Conservation (phyloP, 2,888 invertebrate species). For the Clepsis dumicolana region DNA sequence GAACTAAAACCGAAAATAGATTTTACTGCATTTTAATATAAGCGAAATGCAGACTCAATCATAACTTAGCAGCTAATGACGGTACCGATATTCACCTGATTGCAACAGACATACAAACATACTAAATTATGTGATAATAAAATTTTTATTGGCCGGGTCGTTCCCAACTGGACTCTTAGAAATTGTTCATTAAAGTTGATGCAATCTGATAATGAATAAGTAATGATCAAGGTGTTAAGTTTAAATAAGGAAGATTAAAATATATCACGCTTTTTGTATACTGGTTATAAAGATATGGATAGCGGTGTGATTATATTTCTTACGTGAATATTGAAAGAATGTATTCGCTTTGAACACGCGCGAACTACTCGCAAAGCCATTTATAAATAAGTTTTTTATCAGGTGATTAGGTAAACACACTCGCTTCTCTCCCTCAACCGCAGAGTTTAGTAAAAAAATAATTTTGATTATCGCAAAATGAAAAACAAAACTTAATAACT, state of each 20-base stretch:
- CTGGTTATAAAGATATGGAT: neutral
- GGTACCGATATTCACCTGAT: slow-evolving; percentile 58
- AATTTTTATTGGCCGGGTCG: slow-evolving; percentile 21
- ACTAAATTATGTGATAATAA: slow-evolving; percentile 66
- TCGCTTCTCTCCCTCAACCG: no score
- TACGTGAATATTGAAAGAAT: neutral
- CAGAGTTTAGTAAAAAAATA: neutral
- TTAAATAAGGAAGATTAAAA: neutral
- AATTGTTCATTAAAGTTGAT: slow-evolving; percentile 17
- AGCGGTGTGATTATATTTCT: neutral
- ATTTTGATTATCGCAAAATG: neutral
- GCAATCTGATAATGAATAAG: slow-evolving; percentile 2
- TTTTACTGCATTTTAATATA: slow-evolving; percentile 74
- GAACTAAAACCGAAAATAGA: slow-evolving; percentile 49
- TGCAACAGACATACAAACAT: slow-evolving; percentile 55
- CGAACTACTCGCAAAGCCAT: no score
- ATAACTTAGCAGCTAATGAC: slow-evolving; percentile 78
- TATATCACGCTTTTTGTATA: neutral
- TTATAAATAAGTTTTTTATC: no score
- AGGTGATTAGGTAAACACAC: no score
- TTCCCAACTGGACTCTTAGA: slow-evolving; percentile 16
- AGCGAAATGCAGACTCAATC: slow-evolving; percentile 73
- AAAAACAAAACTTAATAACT: neutral
- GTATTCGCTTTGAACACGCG: no score
- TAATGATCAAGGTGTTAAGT: neutral